phyloP scores from a whole-genome alignment of 2,888 invertebrate species.

The Alloscopus bannaensis region DNA sequence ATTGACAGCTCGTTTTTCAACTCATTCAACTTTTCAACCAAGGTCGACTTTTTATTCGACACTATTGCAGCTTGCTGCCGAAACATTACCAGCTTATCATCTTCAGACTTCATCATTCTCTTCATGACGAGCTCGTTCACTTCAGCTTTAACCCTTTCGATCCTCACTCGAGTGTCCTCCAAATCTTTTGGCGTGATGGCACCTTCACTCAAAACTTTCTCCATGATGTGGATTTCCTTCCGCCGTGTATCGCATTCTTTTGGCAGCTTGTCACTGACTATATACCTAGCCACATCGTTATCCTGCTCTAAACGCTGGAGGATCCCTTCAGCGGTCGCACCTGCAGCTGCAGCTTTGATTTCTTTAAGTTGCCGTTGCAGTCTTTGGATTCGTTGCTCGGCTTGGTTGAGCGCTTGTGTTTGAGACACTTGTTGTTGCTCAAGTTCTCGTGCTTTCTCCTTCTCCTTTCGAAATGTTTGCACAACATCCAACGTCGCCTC shows the following conservation, averaged over 20 bases:
- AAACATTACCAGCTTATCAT: conserved; percentile 88
- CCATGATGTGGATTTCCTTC: conserved; percentile 83
- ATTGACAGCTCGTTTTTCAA: conserved; percentile 80
- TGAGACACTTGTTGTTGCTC: conserved; percentile 80
- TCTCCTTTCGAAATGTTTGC: conserved; percentile 78
- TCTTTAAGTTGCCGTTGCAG: conserved; percentile 83
- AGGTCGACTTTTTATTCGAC: conserved; percentile 85
- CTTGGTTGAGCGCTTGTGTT: conserved; percentile 77
- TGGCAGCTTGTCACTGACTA: conserved; percentile 87
- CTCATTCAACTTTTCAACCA: conserved; percentile 83
- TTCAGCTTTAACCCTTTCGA: conserved; percentile 78
- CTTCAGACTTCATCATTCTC: conserved; percentile 79
- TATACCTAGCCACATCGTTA: conserved; percentile 84
- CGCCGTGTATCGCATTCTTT: conserved; percentile 82
- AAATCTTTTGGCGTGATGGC: conserved; percentile 82
- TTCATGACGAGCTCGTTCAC: conserved; percentile 85
- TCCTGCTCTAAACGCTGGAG: conserved; percentile 86
- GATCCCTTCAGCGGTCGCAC: conserved; percentile 81
- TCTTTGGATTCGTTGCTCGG: conserved; percentile 79
- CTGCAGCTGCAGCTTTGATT: conserved; percentile 78
- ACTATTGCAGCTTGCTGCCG: conserved; percentile 90
- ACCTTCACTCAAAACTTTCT: conserved; percentile 82
- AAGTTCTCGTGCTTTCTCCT: conserved; percentile 80
- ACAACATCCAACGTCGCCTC: conserved; percentile 81
- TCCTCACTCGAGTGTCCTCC: conserved; percentile 80